Base-by-base conservation (phyloP, 2,888 invertebrate species). In the Thymelicus lineola region DNA sequence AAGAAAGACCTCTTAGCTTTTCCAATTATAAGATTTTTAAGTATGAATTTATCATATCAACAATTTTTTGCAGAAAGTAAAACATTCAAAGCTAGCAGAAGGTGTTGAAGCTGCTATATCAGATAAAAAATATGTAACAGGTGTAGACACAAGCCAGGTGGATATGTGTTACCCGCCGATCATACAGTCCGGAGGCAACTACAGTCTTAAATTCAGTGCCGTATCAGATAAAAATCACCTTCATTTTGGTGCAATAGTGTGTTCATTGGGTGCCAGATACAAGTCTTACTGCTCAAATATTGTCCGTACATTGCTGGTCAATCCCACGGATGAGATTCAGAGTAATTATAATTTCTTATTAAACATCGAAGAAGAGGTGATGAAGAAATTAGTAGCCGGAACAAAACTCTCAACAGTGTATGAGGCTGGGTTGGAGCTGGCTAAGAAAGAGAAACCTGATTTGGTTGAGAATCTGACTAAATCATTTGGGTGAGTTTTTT, bases 131-230 rank as follows among this genome's bases (percentile, higher is more conserved):
- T 99, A 98, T 88, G 98, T 99, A 1, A 96, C 97, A 10, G 97
- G 97, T 1, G 97, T 98, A 0, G 99, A 99, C 89, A 95, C 96
- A 4, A 95, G 96, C 36, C 97, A 98, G 86, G 95, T 99, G 5
- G 99, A 99, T 82, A 98, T 98, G 96, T 99, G 99, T 84, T 99
- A 99, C 86, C 98, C 99, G 0, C 98, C 99, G 0, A 99, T 99
- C 71, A 98, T 99, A 81, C 99, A 99, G 87, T 99, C 99, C 46
- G 99, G 99, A 9, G 99, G 99, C n/a, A 96, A 97, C 83, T 99
- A 99, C 91, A 97, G 97, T 82, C 95, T 99, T 59, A 99, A 99
- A 90, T 99, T 99, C 90, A 99, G 98, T 83, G 98, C 98, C 5
- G 96, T 96, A 3, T 98, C 98, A 78, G 99, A 99, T 86, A 98